These are phyloP conservation scores for Synodontis membranacea DNA, from an alignment of 2,113 vertebrate species.

Conservation along the genomic window DNA sequence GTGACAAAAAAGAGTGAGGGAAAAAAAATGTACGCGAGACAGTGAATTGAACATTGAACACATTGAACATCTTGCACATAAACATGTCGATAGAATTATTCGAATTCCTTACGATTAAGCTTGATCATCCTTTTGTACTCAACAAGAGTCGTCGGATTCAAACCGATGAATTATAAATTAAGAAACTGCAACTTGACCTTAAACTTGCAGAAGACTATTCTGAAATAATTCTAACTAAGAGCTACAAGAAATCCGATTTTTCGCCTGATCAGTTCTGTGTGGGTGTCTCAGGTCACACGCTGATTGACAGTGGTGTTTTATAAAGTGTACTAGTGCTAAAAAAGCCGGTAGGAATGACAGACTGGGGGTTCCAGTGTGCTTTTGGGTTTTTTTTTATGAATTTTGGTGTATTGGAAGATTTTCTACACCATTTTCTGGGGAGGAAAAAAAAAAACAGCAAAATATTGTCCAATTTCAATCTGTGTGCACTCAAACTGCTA, in stretches of 20 bases:
- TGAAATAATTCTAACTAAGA: too few species aligned
- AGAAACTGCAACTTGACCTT: not conserved
- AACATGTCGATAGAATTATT: not conserved
- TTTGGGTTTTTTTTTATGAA: too few species aligned
- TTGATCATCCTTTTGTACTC: not conserved
- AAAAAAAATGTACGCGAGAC: too few species aligned
- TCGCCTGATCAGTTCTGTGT: not conserved
- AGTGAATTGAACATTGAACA: too few species aligned
- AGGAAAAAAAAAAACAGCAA: too few species aligned
- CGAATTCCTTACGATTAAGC: not conserved
- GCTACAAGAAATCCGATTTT: not conserved
- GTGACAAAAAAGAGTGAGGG: too few species aligned
- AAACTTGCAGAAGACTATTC: too few species aligned
- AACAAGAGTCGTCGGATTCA: not conserved
- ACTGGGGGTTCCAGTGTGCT: too few species aligned
- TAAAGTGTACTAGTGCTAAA: not conserved
- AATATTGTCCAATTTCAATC: not conserved
- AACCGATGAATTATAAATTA: not conserved
- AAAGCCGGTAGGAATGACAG: too few species aligned
- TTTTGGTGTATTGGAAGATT: not conserved
- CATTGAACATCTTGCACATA: too few species aligned
- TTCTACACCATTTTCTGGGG: too few species aligned
- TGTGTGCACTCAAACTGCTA: not conserved
- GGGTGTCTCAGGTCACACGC: not conserved
- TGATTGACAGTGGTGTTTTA: not conserved